Percentiles rank a stretch among this genome's conserved stretches.
Evolutionary conservation across 2,888 invertebrate genomes (phyloP).

Genomic region (Agrotis clavis): DNA sequence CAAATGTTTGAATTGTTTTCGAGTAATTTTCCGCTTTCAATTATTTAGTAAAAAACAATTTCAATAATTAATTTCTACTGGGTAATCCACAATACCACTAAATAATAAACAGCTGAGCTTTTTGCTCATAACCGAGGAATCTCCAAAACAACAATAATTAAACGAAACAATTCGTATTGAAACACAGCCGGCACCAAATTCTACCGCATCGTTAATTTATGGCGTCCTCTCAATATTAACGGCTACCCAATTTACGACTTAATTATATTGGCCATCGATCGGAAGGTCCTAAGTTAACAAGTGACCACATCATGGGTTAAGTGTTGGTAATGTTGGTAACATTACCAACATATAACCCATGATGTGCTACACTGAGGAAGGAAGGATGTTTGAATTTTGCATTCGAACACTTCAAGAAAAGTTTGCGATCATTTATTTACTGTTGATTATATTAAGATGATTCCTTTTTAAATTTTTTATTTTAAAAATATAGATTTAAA

Average conservation of each 20-base stretch:
- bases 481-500: too few relatives aligned
- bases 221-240: conserved; percentile 47
- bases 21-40: background rate
- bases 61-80: background rate
- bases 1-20: background rate
- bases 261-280: conserved; percentile 49
- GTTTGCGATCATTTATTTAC: too few relatives aligned
- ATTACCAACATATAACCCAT: background rate
- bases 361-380: too few relatives aligned
- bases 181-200: conserved; percentile 12
- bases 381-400: conserved; percentile 10
- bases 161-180: conserved; percentile 26
- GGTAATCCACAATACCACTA: background rate
- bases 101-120: conserved; percentile 7
- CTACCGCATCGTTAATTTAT: conserved; percentile 43
- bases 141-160: conserved; percentile 28
- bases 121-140: background rate
- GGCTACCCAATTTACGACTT: conserved; percentile 49
- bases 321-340: conserved; percentile 6
- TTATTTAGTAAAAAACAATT: background rate
- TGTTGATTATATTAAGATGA: too few relatives aligned
- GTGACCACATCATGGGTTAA: conserved; percentile 13
- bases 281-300: conserved; percentile 52
- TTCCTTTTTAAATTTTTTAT: too few relatives aligned
- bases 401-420: background rate